Conservation (phyloP, 2,113 vertebrate species). For the Anarhynchus alexandrinus region DNA sequence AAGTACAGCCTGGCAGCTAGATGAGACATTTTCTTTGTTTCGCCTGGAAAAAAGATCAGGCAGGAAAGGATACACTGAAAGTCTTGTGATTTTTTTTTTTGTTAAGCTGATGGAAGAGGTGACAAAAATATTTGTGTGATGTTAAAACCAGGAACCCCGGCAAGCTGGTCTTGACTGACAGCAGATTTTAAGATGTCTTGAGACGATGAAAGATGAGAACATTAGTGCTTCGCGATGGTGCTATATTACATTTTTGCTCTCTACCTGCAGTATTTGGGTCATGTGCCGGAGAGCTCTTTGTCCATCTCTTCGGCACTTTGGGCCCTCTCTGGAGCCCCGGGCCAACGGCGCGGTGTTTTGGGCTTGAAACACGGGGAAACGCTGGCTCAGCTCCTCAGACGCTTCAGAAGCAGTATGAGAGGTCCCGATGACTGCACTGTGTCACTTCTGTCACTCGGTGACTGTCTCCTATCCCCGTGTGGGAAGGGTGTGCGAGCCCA, state of each 20-base stretch:
- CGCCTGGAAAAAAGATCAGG: background rate
- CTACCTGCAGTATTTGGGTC: rapidly evolving
- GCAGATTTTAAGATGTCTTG: background rate
- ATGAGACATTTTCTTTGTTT: background rate
- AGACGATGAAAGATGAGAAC: background rate
- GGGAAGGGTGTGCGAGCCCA: rapidly evolving
- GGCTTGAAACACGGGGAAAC: background rate
- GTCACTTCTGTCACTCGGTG: rapidly evolving
- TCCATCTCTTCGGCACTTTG: rapidly evolving
- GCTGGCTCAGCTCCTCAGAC: background rate
- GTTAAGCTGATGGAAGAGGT: background rate
- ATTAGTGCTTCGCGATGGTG: rapidly evolving
- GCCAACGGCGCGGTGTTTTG: rapidly evolving
- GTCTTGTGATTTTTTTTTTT: background rate
- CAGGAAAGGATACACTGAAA: background rate
- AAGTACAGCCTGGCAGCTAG: background rate
- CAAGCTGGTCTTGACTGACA: background rate
- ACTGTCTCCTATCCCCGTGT: no score
- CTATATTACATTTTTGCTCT: rapidly evolving
- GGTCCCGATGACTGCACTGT: rapidly evolving
- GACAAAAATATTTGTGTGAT: background rate
- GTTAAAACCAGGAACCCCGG: background rate
- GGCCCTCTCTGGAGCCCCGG: background rate
- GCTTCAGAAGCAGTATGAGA: background rate
- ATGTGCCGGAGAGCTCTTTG: background rate